phyloP scores from a whole-genome alignment of 1,140 invertebrate species.

The Drosophila gunungcola region DNA sequence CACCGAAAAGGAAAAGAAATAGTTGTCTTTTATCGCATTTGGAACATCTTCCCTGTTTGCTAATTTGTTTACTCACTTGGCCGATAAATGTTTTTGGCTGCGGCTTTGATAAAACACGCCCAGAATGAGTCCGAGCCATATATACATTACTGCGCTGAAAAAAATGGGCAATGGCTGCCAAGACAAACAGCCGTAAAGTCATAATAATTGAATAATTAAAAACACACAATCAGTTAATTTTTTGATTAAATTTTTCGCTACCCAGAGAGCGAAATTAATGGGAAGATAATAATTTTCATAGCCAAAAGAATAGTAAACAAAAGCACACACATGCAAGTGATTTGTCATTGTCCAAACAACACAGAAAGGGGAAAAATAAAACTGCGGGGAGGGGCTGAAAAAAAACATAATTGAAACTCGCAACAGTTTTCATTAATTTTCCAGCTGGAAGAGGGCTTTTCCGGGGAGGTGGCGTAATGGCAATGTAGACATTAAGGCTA shows the following conservation, averaged over 20 bases:
- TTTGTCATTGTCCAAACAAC: conserved; percentile 66
- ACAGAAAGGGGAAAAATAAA: background rate
- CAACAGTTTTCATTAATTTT: conserved; percentile 57
- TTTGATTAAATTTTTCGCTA: conserved; percentile 60
- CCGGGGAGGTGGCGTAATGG: background rate
- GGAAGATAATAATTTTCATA: conserved; percentile 62
- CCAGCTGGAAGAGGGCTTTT: conserved; percentile 13
- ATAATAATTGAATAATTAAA: conserved; percentile 79
- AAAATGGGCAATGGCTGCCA: conserved; percentile 48
- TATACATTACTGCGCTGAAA: conserved; percentile 18
- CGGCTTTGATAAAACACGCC: conserved; percentile 58
- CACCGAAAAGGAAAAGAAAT: conserved; percentile 3
- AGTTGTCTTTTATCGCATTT: conserved; percentile 33
- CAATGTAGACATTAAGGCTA: conserved; percentile 36
- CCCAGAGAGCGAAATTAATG: conserved; percentile 45
- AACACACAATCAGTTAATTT: conserved; percentile 58
- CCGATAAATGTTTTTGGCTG: conserved; percentile 47
- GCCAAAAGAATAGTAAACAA: conserved; percentile 38
- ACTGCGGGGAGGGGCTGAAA: background rate
- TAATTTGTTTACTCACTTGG: conserved; percentile 30
- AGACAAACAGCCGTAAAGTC: conserved; percentile 69
- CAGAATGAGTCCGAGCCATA: conserved; percentile 47
- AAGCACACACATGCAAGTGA: conserved; percentile 33
- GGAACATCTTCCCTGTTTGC: conserved; percentile 11
- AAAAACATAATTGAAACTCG: conserved; percentile 48